Percentiles rank a stretch among this genome's conserved stretches.
Conservation (phyloP, 2,113 vertebrate species). For the Eptatretus burgeri region DNA sequence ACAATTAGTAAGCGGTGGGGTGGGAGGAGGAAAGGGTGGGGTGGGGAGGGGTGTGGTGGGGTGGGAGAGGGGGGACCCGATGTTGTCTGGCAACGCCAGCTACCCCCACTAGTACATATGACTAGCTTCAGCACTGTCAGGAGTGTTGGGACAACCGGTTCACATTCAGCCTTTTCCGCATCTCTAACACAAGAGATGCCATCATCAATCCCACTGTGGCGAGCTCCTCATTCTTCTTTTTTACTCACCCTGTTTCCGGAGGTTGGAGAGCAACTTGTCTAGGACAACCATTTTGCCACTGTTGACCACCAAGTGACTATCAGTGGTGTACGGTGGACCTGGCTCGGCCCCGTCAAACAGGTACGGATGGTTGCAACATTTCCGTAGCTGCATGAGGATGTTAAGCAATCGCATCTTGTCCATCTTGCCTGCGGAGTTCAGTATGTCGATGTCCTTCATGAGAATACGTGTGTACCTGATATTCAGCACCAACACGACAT, state of each 20-base stretch:
- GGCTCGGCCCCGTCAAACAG: slow-evolving; percentile 87
- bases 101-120: too few relatives aligned
- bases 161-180: too few relatives aligned
- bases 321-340: slow-evolving; percentile 79
- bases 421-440: slow-evolving; percentile 80
- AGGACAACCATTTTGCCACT: slow-evolving; percentile 87
- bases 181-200: too few relatives aligned
- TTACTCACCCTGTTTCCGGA: slow-evolving; percentile 49
- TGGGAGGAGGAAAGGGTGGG: too few relatives aligned
- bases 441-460: slow-evolving; percentile 94
- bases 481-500: slow-evolving; percentile 9
- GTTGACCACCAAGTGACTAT: slow-evolving; percentile 77
- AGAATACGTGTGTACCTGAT: slow-evolving; percentile 75
- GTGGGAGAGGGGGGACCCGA: too few relatives aligned
- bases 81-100: too few relatives aligned
- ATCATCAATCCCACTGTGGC: not conserved
- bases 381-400: slow-evolving; percentile 79
- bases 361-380: slow-evolving; percentile 89
- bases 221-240: not conserved
- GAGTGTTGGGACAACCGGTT: too few relatives aligned
- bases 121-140: too few relatives aligned
- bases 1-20: too few relatives aligned
- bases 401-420: slow-evolving; percentile 92
- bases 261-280: slow-evolving; percentile 65
- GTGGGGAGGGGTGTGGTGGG: too few relatives aligned